Evolutionary conservation across 2,888 invertebrate genomes (phyloP).

Genomic region (Melikaiella ostensackeni): DNA sequence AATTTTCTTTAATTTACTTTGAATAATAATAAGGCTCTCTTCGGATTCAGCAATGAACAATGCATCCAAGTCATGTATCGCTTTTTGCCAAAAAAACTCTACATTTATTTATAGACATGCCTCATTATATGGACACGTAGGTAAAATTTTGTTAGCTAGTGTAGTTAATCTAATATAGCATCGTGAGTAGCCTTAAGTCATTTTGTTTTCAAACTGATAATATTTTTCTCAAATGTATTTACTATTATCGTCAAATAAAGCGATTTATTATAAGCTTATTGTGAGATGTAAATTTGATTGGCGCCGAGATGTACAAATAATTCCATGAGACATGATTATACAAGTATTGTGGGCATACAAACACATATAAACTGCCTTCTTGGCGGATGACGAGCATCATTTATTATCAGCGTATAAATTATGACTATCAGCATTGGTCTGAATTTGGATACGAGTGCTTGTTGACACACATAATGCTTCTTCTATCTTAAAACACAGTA

Average conservation of each 20-base stretch:
- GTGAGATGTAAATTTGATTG: slow-evolving; percentile 5
- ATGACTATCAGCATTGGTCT: slow-evolving; percentile 47
- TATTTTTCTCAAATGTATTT: background rate
- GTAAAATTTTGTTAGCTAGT: too few species aligned
- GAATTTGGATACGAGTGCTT: slow-evolving; percentile 40
- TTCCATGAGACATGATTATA: slow-evolving; percentile 37
- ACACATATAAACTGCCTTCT: slow-evolving; percentile 43
- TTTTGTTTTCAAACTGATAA: background rate
- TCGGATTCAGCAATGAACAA: too few species aligned
- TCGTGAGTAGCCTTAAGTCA: background rate
- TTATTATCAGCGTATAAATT: slow-evolving; percentile 46
- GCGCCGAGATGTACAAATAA: background rate
- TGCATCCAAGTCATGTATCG: too few species aligned
- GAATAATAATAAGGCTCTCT: too few species aligned
- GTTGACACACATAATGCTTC: slow-evolving; percentile 48
- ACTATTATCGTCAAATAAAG: background rate
- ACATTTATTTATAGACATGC: too few species aligned
- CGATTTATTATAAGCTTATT: background rate
- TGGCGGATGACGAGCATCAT: slow-evolving; percentile 36
- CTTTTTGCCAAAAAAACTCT: too few species aligned
- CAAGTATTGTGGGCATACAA: slow-evolving; percentile 47
- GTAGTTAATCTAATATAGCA: too few species aligned
- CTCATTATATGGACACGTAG: too few species aligned
- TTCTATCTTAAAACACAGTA: slow-evolving; percentile 39
- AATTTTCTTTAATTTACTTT: too few species aligned